Evolutionary conservation across 2,113 vertebrate genomes (phyloP).

Genomic region (Panthera uncia): DNA sequence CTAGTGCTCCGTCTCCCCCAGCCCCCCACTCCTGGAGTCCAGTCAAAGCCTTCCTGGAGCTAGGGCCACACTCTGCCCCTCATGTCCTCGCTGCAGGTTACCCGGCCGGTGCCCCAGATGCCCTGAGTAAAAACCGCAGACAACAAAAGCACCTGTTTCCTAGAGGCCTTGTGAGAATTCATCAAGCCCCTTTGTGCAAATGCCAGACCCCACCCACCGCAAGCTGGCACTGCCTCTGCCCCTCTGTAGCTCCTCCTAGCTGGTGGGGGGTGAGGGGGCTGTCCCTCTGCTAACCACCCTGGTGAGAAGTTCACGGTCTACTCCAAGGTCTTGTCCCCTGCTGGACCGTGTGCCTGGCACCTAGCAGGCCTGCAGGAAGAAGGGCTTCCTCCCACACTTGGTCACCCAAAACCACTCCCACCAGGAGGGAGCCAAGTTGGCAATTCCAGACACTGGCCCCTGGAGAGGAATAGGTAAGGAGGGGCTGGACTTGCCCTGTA

Average conservation of each 20-base stretch:
- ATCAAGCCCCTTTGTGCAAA: neutral
- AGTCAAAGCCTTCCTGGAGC: neutral
- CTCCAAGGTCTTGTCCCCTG: neutral
- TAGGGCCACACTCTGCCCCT: no score
- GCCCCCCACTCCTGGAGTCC: neutral
- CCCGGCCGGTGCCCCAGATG: neutral
- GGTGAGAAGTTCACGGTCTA: neutral
- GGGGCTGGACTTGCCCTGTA: neutral
- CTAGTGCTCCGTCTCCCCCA: neutral
- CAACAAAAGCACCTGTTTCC: neutral
- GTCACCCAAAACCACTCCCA: neutral
- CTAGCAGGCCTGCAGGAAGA: neutral
- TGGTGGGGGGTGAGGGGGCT: neutral
- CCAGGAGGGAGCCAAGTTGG: neutral
- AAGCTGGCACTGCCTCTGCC: neutral
- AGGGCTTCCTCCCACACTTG: rapidly evolving
- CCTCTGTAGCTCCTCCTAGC: neutral
- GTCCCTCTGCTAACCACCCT: no score
- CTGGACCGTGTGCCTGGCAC: neutral
- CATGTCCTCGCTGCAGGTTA: neutral
- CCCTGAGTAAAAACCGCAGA: neutral
- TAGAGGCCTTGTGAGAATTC: neutral
- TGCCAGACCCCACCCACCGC: neutral
- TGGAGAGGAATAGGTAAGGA: neutral
- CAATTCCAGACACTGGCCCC: neutral